Conservation (phyloP, 1,140 invertebrate species). For the Oscheius sp. region DNA sequence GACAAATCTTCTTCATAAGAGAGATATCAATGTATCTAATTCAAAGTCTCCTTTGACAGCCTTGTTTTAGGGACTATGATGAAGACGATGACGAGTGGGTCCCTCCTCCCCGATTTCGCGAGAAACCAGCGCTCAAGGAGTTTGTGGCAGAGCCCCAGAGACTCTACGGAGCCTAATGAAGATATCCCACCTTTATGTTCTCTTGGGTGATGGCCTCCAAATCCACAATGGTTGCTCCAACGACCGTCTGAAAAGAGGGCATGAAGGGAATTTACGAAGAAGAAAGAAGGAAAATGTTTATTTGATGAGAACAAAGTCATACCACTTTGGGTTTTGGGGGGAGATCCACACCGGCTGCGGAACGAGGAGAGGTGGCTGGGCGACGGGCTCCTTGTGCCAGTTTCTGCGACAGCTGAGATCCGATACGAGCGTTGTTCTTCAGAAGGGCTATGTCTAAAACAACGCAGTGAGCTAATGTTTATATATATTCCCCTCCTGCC, state of each 20-base stretch:
- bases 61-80: constrained; percentile 14
- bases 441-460: constrained; percentile 79
- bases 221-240: constrained; percentile 79
- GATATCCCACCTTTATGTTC: constrained; percentile 52
- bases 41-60: not conserved
- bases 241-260: no score
- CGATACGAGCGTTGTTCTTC: constrained; percentile 84
- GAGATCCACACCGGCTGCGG: constrained; percentile 41
- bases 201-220: constrained; percentile 71
- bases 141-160: not conserved
- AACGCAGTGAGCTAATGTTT: not conserved
- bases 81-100: constrained; percentile 39
- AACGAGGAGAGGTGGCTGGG: not conserved
- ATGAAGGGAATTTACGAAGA: no score
- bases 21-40: not conserved
- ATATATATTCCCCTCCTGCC: not conserved
- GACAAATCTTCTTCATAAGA: constrained; percentile 12
- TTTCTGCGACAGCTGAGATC: constrained; percentile 76
- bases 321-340: constrained; percentile 36
- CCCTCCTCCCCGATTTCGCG: not conserved
- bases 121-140: not conserved
- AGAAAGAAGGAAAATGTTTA: constrained; percentile 51
- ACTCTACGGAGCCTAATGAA: not conserved
- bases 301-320: constrained; percentile 1
- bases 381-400: constrained; percentile 57